Evolutionary conservation across 2,113 vertebrate species (phyloP), one percentile per base, ranked within the genome.

Genomic region (Triplophysa tibetana): DNA sequence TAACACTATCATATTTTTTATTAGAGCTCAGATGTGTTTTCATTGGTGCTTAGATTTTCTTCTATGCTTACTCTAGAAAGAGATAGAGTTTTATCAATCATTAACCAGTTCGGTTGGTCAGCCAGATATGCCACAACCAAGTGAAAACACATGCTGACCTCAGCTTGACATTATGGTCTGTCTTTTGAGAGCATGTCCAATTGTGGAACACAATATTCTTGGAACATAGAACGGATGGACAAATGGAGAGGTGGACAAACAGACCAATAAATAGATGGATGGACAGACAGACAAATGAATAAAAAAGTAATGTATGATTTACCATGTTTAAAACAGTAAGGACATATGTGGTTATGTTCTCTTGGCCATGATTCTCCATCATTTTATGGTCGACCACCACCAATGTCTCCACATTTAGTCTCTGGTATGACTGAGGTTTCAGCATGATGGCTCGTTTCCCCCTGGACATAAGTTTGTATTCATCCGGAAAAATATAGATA

Each of bases 311-410:
- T 62, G 38, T 21, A 45, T 10, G 26, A 16, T 88, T 90, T 88
- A 96, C 96, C 95, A 97, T 96, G 85, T 97, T 97, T 11, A 97
- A 93, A 19, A 97, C 89, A 6, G 96, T 97, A 4, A 97, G 90
- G 29, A 96, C 95, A 16, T 96, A 97, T 56, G 94, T 97, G 50
- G 96, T 96, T 75, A 97, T 92, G 70, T 96, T 97, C 67, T 94
- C 93, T 0, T 90, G 93, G 7, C 96, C 95, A 0, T 97, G 96
- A 86, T 87, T 95, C 41, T 92, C 90, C 91, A 94, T 93, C 96
- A 97, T 97, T 86, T 91, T 92, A 23, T 82, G 91, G 88, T 97
- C 96, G 1, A 96, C 95, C 76, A 97, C 96, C 80, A 97, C 95
- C 84, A 97, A 85, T 0, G 93, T 96, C 91, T 97, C 96, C 75